Evolutionary conservation across 2,797 vertebrate species (phyloP), one percentile per base, ranked within the genome.

Genomic region (Ispidina lecontei): DNA sequence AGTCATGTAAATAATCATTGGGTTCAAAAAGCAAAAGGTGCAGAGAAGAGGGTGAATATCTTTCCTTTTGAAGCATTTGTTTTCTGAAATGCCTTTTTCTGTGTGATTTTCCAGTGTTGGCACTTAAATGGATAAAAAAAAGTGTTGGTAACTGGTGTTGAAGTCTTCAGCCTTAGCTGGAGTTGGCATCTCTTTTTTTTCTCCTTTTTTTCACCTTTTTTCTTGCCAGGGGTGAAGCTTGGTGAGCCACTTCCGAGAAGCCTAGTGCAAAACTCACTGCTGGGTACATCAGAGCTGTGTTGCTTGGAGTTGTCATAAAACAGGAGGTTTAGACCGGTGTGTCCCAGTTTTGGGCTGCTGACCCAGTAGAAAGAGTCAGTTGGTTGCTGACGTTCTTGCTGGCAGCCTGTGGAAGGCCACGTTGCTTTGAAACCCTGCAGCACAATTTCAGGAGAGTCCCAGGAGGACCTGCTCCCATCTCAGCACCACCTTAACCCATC

Each of bases 111-210:
- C 52, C 25, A 71, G 4, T 69, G 82, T 77, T 82, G 65, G 64
- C 15, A 37, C 16, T 90, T 80, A 70, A 70, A 91, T 20, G 78
- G 81, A 62, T 85, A 83, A 93, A 93, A 90, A 89, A 76, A 59
- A 8, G 28, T 90, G n/a, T 76, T 89, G 47, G 35, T 88, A 52
- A 29, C 10, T 37, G 49, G 16, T 47, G 29, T 77, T 92, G 54
- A 46, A 62, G 14, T 25, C 26, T 33, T 87, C 46, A 63, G 35
- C 31, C 43, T 87, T 51, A 85, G 33, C 14, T 58, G 39, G 25
- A 20, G 28, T 60, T 0, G 0, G 4, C 33, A 64, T 58, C 20
- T 4, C 59, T 63, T 49, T 56, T 22, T 16, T 67, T 49, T 58
- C 23, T 7, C 12, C 3, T 14, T 14, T 14, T 39, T 39, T 39